phyloP scores from a whole-genome alignment of 1,140 invertebrate genomes.

The Heliconius melpomene region DNA sequence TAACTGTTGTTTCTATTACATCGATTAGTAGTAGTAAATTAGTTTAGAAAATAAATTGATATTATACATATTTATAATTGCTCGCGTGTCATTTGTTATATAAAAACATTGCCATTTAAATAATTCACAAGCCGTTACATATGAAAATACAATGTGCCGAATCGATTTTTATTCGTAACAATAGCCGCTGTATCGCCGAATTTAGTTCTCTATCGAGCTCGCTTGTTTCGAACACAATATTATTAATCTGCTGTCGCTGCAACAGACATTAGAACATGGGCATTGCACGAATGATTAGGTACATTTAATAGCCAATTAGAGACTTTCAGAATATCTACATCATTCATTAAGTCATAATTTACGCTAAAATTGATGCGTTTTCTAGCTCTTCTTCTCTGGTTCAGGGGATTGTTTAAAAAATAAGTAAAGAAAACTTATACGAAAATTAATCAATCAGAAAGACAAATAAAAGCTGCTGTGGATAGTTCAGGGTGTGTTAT shows the following conservation, averaged over 20 bases:
- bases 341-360: not conserved
- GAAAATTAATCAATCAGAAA: conserved; percentile 15
- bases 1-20: conserved; percentile 16
- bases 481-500: conserved; percentile 33
- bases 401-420: not conserved
- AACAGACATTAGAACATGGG: not conserved
- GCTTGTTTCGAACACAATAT: not conserved
- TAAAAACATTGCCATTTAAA: not conserved
- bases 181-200: not conserved
- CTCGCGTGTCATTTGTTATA: not conserved
- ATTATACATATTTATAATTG: not conserved
- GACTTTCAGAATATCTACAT: not conserved
- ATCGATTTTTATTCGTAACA: not conserved
- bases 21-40: not conserved
- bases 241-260: not conserved
- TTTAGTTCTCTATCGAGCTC: not conserved
- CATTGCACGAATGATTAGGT: not conserved
- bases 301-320: not conserved
- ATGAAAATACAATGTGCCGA: too few relatives aligned
- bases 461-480: conserved; percentile 21
- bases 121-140: too few relatives aligned
- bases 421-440: not conserved
- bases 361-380: not conserved
- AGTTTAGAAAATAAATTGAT: not conserved
- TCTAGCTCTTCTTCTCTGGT: too few relatives aligned